phyloP scores from a whole-genome alignment of 1,140 invertebrate species.

The Oreohelix idahoensis region DNA sequence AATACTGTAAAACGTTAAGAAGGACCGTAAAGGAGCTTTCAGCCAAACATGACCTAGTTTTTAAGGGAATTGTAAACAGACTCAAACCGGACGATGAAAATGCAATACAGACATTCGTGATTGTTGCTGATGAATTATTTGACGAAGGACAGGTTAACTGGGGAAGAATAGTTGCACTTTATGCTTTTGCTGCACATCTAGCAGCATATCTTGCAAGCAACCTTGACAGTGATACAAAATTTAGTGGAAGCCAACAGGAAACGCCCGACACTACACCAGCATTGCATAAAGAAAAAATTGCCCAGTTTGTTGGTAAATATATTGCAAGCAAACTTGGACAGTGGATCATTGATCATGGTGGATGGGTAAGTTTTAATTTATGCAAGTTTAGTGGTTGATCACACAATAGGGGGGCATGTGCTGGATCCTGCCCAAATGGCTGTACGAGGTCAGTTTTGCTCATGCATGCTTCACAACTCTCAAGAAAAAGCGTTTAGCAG shows the following conservation, averaged over 20 bases:
- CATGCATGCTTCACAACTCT: no score
- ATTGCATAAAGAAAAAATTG: constrained; percentile 63
- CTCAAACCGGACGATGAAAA: constrained; percentile 76
- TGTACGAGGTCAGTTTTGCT: no score
- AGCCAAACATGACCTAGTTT: constrained; percentile 77
- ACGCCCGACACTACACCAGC: not conserved
- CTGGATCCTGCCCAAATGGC: no score
- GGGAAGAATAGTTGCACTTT: constrained; percentile 78
- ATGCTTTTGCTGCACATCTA: constrained; percentile 78
- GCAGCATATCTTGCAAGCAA: constrained; percentile 74
- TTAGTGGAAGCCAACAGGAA: not conserved
- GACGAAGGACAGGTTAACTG: constrained; percentile 76
- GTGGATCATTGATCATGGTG: constrained; percentile 73
- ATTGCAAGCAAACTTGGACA: constrained; percentile 71
- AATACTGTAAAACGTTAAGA: constrained; percentile 69
- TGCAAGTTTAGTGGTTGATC: no score
- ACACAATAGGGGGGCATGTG: no score
- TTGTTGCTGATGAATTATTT: constrained; percentile 78
- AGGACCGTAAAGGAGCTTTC: constrained; percentile 68
- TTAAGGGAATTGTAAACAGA: constrained; percentile 78
- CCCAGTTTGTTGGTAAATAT: constrained; percentile 73
- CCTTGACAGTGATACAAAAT: constrained; percentile 30
- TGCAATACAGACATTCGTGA: constrained; percentile 76
- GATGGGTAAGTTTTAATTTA: constrained; percentile 72
- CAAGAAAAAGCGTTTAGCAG: no score